phyloP scores from a whole-genome alignment of 2,888 invertebrate species.

The Meteorus cinctellus region DNA sequence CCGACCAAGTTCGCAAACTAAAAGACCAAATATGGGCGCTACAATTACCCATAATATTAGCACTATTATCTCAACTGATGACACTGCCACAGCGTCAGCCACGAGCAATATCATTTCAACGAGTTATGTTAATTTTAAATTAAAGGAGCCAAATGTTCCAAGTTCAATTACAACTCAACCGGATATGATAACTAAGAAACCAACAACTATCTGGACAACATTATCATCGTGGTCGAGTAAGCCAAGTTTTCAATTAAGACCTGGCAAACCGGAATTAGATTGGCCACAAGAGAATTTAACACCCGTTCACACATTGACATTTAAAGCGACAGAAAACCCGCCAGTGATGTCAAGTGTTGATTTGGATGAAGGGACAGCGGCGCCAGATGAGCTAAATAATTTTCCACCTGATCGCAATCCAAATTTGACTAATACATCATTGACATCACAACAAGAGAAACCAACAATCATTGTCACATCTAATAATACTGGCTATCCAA shows the following conservation, averaged over 20 bases:
- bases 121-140: conserved; percentile 68
- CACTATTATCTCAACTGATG: conserved; percentile 65
- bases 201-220: conserved; percentile 64
- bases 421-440: conserved; percentile 82
- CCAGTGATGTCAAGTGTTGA: conserved; percentile 41
- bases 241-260: conserved; percentile 66
- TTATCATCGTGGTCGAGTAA: conserved; percentile 64
- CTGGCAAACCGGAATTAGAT: conserved; percentile 50
- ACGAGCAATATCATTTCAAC: conserved; percentile 68
- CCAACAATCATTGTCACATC: conserved; percentile 71
- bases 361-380: conserved; percentile 79
- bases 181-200: conserved; percentile 53
- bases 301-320: conserved; percentile 49
- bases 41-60: conserved; percentile 71
- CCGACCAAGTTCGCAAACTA: conserved; percentile 57
- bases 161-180: conserved; percentile 39
- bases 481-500: conserved; percentile 52
- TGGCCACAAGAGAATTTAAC: conserved; percentile 51
- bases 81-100: conserved; percentile 45
- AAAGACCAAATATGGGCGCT: conserved; percentile 63
- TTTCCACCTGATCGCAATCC: conserved; percentile 92
- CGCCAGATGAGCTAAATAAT: conserved; percentile 82
- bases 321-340: conserved; percentile 52
- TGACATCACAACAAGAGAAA: conserved; percentile 74
- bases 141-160: conserved; percentile 63